phyloP scores from a whole-genome alignment of 2,797 vertebrate species.

The Coilia nasus region DNA sequence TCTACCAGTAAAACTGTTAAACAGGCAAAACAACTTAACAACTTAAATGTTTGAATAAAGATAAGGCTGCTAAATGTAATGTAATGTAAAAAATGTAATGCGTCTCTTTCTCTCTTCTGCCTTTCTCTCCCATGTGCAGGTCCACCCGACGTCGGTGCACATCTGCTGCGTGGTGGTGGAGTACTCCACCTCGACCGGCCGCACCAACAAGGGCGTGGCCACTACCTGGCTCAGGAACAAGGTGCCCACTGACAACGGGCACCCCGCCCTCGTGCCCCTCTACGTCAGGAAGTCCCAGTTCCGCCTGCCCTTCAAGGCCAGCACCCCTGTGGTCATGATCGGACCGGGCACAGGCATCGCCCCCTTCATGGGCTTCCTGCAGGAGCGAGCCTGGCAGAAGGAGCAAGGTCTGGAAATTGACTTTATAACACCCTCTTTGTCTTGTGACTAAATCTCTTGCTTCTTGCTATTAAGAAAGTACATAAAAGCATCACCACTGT shows the following conservation, averaged over 20 bases:
- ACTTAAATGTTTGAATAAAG: no score
- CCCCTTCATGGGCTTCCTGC: slow-evolving; percentile 85
- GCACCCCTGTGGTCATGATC: slow-evolving; percentile 80
- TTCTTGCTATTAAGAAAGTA: no score
- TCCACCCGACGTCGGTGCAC: slow-evolving; percentile 78
- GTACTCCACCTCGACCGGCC: slow-evolving; percentile 77
- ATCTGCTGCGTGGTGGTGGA: slow-evolving; percentile 82
- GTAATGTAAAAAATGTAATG: no score
- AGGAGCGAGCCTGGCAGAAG: slow-evolving; percentile 83
- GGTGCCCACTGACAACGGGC: slow-evolving; percentile 66
- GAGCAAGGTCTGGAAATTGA: slow-evolving; percentile 80
- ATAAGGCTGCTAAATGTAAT: no score
- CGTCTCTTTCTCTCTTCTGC: no score
- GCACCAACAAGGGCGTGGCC: slow-evolving; percentile 82
- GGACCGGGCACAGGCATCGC: slow-evolving; percentile 83
- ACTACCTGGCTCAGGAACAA: slow-evolving; percentile 83
- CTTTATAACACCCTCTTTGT: no score
- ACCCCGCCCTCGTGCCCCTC: slow-evolving; percentile 78
- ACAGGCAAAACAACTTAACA: no score
- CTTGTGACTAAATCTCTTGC: no score
- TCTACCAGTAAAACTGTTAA: no score
- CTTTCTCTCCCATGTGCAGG: slow-evolving; percentile 60
- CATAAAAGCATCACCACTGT: no score
- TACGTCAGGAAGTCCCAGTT: slow-evolving; percentile 87
- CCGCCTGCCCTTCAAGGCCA: slow-evolving; percentile 82